Evolutionary conservation across 1,140 invertebrate species (phyloP), one percentile per base, ranked within the genome.

Genomic region (Physella acuta): DNA sequence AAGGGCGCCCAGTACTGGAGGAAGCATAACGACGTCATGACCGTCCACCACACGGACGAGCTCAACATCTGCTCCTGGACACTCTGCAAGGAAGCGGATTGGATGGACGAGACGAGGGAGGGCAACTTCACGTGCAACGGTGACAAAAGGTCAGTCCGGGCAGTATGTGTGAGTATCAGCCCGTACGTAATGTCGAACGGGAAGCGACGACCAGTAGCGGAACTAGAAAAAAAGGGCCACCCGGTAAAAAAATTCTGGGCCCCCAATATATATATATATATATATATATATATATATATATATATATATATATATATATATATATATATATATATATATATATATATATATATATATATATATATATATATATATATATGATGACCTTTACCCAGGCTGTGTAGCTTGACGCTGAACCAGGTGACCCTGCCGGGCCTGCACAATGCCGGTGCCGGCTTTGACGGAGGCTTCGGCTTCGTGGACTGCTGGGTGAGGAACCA

Each of bases 391-490:
- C 24, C 28, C 53, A 72, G 71, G 55, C 60, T 72, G 3, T 72
- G 71, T 28, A 3, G 5, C 20, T 37, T 72, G 16, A 34, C 30
- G 1, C 44, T 72, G 3, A 64, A 72, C 44, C 71, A 72, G 44
- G n/a, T 65, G 36, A 72, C 71, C 0, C 24, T 72, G 53, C 60
- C 71, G 16, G 71, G 71, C 14, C 53, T 68, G 14, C 71, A 72
- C 30, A 72, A 72, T 26, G 66, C 71, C 26, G 71, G 71, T 0
- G 49, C 71, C 5, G 71, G 71, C 28, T 72, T 72, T 49, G 67
- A 55, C 28, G 61, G 61, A 1, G 71, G 71, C 0, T 63, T 64
- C 36, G 64, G 63, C 20, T 49, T 68, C 24, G 24, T 72, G 11
- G 55, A 63, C 33, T 72, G 71, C 36, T 68, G 58, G 66, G 24